Conservation (phyloP, 2,113 vertebrate genomes). For the Myotis davidii region DNA sequence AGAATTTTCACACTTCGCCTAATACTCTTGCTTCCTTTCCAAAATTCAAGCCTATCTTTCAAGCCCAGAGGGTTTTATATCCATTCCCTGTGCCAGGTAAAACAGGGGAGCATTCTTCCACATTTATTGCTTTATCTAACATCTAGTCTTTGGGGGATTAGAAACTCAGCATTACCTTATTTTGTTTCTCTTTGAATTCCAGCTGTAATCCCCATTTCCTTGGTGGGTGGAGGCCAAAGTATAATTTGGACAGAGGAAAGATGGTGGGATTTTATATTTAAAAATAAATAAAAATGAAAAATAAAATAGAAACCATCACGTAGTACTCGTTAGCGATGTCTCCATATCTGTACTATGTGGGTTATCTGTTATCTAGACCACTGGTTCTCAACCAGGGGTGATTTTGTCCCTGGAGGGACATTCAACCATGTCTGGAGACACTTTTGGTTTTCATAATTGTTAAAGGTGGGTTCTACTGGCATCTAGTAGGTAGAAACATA, state of each 20-base stretch:
- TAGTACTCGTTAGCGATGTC: background rate
- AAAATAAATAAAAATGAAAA: background rate
- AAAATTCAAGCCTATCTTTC: constrained; percentile 35
- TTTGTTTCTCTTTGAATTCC: constrained; percentile 20
- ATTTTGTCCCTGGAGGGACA: background rate
- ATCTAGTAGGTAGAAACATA: background rate
- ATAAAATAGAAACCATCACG: background rate
- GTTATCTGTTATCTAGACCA: background rate
- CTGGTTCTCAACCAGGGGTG: background rate
- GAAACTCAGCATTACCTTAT: background rate
- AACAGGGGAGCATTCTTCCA: constrained; percentile 48
- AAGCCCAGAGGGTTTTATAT: background rate
- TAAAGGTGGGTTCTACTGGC: background rate
- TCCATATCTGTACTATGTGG: background rate
- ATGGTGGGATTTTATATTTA: background rate
- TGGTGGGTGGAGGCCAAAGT: background rate
- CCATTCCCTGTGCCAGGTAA: constrained; percentile 46
- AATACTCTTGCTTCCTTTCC: constrained; percentile 19
- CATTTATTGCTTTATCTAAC: constrained; percentile 39
- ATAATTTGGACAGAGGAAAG: constrained; percentile 35
- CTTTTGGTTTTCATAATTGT: background rate
- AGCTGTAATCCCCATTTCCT: background rate
- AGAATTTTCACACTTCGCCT: constrained; percentile 44
- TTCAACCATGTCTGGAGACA: background rate
- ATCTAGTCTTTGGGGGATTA: constrained; percentile 19